Conservation (phyloP, 2,797 vertebrate genomes). For the Microtus agrestis region DNA sequence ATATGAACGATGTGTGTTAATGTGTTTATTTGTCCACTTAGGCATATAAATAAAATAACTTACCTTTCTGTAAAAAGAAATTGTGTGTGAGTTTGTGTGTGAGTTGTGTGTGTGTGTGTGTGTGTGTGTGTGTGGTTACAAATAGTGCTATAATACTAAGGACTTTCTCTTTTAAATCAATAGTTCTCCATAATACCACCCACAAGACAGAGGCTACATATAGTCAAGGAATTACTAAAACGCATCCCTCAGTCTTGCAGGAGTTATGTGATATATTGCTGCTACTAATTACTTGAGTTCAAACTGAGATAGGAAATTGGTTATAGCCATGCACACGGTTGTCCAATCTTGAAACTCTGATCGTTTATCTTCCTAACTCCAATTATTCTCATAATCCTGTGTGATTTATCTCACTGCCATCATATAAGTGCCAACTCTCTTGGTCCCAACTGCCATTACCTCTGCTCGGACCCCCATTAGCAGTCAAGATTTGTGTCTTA, state of each 20-base stretch:
- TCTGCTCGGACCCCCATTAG: neutral
- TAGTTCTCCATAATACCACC: neutral
- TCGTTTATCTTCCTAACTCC: neutral
- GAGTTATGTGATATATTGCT: neutral
- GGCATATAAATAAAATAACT: conserved; percentile 30
- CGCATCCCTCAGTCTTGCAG: neutral
- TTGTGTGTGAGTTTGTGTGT: neutral
- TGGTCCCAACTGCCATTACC: neutral
- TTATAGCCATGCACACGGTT: neutral
- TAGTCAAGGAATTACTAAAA: neutral
- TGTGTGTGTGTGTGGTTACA: too few species aligned
- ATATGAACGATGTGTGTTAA: neutral
- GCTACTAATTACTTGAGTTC: neutral
- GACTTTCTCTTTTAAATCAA: conserved; percentile 30
- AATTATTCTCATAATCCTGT: neutral
- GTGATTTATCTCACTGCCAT: neutral
- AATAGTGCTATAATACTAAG: conserved; percentile 27
- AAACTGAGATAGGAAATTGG: neutral
- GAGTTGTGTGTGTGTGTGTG: neutral
- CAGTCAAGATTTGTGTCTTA: neutral
- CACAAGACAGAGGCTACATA: neutral
- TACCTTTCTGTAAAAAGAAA: neutral
- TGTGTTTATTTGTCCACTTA: neutral
- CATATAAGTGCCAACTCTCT: neutral
- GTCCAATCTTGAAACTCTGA: neutral